A percentile compares a stretch with the other conserved stretches of the same genome.
Conservation (phyloP, 2,797 vertebrate genomes). For the Carapus acus region DNA sequence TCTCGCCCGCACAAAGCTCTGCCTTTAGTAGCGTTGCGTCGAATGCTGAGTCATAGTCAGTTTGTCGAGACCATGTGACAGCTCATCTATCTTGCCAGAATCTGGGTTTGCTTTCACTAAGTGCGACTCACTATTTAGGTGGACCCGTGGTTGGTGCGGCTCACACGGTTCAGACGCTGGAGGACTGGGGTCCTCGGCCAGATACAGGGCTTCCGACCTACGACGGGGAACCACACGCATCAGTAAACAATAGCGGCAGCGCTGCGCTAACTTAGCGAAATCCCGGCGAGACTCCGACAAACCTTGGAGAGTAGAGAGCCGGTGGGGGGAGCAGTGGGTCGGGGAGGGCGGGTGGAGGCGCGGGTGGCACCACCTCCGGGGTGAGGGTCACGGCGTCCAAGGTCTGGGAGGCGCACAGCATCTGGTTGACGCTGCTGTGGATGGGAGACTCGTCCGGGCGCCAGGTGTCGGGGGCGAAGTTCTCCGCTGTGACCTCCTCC, state of each 20-base stretch:
- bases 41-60: background rate
- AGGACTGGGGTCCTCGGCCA: slow-evolving; percentile 65
- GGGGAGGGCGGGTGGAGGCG: slow-evolving; percentile 48
- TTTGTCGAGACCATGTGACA: too few relatives aligned
- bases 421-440: slow-evolving; percentile 70
- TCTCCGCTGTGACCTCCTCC: slow-evolving; percentile 26
- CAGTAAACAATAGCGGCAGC: too few relatives aligned
- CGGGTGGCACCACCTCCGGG: slow-evolving; percentile 65
- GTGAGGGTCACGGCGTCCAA: slow-evolving; percentile 73
- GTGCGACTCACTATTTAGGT: slow-evolving; percentile 59
- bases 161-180: slow-evolving; percentile 56
- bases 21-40: too few relatives aligned
- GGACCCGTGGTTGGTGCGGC: slow-evolving; percentile 58
- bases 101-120: too few relatives aligned
- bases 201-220: slow-evolving; percentile 73
- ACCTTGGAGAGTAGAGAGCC: slow-evolving; percentile 71
- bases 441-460: slow-evolving; percentile 18
- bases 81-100: too few relatives aligned
- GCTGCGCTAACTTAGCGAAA: too few relatives aligned
- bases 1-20: too few relatives aligned
- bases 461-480: slow-evolving; percentile 21
- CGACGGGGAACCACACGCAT: too few relatives aligned
- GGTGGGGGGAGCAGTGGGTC: slow-evolving; percentile 55
- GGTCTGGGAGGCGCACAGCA: slow-evolving; percentile 75
- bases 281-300: slow-evolving; percentile 9